Base-by-base conservation (phyloP, 2,888 invertebrate genomes). In the Melinaea menophilus region DNA sequence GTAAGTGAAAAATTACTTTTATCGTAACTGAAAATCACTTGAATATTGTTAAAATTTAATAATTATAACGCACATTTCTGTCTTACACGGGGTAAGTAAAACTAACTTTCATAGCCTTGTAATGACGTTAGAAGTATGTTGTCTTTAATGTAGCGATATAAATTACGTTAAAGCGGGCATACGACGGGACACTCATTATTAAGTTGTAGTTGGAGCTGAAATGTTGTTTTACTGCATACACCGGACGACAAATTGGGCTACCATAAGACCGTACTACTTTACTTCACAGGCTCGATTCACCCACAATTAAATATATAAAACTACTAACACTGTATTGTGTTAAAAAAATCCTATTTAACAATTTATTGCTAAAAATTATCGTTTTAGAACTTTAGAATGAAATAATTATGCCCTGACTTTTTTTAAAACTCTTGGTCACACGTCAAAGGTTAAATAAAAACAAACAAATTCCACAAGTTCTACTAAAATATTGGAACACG, bases 141-240 rank as follows among this genome's bases (percentile, higher is more conserved):
- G 65, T 60, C 65, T 59, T 65, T 59, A 62, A 73, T 72, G 69
- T 74, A 68, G 71, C 67, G 67, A 22, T 22, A 67, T 63, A 72
- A 77, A 74, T 77, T 72, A 71, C 65, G 58, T 64, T 62, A 67
- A 65, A 72, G 65, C 72, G 62, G 62, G 68, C 69, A 65, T 63
- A 64, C 64, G 72, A 66, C 65, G 71, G 70, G 72, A 71, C 73
- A 71, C 71, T 75, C 78, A 76, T 85, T 86, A 85, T 85, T 84
- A 82, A 84, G 81, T 86, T 88, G 85, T 79, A 79, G 79, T 80
- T 79, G 77, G 73, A 79, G 78, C 78, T 76, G 79, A 82, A 84
- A 83, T 81, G 81, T 77, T 82, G 83, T 81, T 82, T 77, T 72
- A 75, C 72, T 72, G 78, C 76, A 81, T 82, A 83, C 79, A 83